A percentile compares a stretch with the other conserved stretches of the same genome.
Conservation (phyloP, 2,888 invertebrate genomes). For the Xestia sexstrigata region DNA sequence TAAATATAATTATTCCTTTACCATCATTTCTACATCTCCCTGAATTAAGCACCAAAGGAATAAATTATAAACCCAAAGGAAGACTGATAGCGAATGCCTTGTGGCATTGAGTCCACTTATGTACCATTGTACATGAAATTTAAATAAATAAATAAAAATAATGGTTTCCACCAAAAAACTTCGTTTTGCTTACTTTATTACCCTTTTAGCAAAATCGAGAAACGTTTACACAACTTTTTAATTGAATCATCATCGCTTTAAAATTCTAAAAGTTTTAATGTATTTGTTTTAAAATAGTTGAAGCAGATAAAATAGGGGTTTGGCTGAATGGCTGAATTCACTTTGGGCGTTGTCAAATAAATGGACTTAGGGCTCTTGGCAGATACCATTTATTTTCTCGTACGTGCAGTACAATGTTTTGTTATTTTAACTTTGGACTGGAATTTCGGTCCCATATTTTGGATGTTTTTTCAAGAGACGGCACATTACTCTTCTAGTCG, state of each 20-base stretch:
- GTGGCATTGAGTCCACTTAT: too few species aligned
- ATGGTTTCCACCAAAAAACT: not conserved
- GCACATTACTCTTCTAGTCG: not conserved
- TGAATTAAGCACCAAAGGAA: too few species aligned
- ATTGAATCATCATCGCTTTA: conserved; percentile 55
- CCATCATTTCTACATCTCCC: too few species aligned
- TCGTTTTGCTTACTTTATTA: not conserved
- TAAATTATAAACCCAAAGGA: too few species aligned
- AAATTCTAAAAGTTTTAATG: conserved; percentile 34
- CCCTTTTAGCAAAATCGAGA: conserved; percentile 7
- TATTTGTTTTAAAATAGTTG: conserved; percentile 55
- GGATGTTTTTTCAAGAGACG: not conserved
- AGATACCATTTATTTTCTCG: conserved; percentile 39
- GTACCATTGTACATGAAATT: too few species aligned
- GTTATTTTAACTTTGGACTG: not conserved
- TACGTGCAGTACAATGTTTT: conserved; percentile 15
- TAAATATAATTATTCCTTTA: too few species aligned
- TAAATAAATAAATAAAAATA: not conserved
- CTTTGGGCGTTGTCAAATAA: conserved; percentile 27
- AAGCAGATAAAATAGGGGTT: conserved; percentile 41
- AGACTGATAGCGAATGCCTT: too few species aligned
- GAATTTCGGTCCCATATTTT: conserved; percentile 5
- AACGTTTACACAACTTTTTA: conserved; percentile 45
- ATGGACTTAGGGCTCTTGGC: conserved; percentile 26
- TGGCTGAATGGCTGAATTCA: conserved; percentile 32